A percentile compares a stretch with the other conserved stretches of the same genome.
These are phyloP conservation scores for Lepus americanus DNA, from an alignment of 2,113 vertebrate genomes.

Conservation along the genomic window DNA sequence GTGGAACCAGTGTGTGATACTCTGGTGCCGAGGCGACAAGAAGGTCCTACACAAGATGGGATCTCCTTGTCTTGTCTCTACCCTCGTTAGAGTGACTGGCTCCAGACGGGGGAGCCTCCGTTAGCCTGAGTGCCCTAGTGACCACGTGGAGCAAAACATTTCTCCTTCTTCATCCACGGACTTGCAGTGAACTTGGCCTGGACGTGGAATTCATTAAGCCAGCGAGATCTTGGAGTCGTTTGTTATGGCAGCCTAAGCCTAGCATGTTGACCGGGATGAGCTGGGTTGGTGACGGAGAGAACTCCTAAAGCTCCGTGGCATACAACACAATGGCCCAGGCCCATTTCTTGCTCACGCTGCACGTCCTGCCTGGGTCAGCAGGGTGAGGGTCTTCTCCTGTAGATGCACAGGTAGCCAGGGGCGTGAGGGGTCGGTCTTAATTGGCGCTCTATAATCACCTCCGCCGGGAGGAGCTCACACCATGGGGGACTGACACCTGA, in stretches of 20 bases:
- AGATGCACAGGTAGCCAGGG: neutral
- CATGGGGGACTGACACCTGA: neutral
- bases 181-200: slow-evolving; percentile 29
- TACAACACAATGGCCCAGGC: neutral
- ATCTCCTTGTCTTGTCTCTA: neutral
- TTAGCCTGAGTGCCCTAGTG: slow-evolving; percentile 5
- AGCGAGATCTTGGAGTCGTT: neutral
- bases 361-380: neutral
- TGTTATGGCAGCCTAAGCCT: neutral
- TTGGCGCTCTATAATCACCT: neutral
- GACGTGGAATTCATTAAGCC: neutral
- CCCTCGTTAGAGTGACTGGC: neutral
- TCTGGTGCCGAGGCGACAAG: neutral
- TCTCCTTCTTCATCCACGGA: neutral
- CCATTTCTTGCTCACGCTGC: neutral
- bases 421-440: neutral
- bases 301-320: neutral
- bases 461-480: neutral
- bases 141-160: neutral
- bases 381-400: neutral
- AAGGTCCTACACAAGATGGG: neutral
- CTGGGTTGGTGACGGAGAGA: neutral
- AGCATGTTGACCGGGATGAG: neutral
- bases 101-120: neutral
- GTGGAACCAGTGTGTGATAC: neutral